These are phyloP conservation scores for Esperia sulphurella DNA, from an alignment of 2,888 invertebrate genomes.

Conservation along the genomic window DNA sequence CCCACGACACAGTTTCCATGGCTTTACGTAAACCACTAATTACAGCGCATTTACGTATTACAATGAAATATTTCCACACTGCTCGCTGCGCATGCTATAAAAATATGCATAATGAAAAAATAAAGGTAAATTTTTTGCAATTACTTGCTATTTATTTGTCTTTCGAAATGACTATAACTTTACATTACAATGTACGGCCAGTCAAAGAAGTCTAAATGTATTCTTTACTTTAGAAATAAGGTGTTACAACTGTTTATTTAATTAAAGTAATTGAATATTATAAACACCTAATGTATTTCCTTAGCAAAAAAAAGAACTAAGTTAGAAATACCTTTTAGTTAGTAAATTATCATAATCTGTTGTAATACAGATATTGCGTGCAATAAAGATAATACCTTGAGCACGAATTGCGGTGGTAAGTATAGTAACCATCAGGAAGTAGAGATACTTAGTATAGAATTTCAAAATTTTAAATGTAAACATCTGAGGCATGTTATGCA, in stretches of 20 bases:
- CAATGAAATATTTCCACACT: constrained; percentile 53
- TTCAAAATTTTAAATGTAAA: background rate
- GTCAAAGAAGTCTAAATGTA: no score
- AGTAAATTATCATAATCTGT: background rate
- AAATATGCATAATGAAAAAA: constrained; percentile 30
- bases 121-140: constrained; percentile 18
- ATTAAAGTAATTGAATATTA: no score
- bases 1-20: constrained; percentile 74
- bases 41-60: constrained; percentile 53
- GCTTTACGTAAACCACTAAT: constrained; percentile 71
- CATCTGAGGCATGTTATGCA: no score
- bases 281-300: background rate
- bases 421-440: background rate
- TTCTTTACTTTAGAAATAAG: no score
- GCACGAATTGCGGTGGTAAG: background rate
- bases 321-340: background rate
- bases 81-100: constrained; percentile 19
- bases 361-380: background rate
- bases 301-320: background rate
- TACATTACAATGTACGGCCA: background rate
- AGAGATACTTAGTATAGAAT: background rate
- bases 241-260: no score
- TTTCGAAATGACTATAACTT: background rate
- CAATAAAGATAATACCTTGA: background rate
- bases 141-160: constrained; percentile 14